phyloP scores from a whole-genome alignment of 2,888 invertebrate genomes.

The Mesorhabditis belari region DNA sequence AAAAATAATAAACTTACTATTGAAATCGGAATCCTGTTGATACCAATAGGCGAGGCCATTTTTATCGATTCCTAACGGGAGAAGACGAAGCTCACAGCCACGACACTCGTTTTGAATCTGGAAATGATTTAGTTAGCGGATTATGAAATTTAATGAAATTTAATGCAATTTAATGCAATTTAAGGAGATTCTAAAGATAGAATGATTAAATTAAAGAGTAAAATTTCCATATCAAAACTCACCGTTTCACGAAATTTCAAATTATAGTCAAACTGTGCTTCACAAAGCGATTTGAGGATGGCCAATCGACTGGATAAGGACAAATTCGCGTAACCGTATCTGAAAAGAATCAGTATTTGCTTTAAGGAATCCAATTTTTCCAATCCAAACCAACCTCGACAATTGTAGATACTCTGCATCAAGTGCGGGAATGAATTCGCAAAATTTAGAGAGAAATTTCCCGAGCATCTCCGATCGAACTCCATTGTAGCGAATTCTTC shows the following conservation, averaged over 20 bases:
- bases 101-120: conserved; percentile 51
- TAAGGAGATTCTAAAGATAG: too few species aligned
- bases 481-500: conserved; percentile 64
- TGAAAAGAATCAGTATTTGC: conserved; percentile 4
- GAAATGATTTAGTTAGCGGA: too few species aligned
- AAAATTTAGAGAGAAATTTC: conserved; percentile 69
- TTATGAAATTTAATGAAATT: too few species aligned
- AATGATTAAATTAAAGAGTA: too few species aligned
- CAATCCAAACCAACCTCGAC: conserved; percentile 64
- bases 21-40: conserved; percentile 62
- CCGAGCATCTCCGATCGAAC: conserved; percentile 74
- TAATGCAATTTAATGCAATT: too few species aligned
- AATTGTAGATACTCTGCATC: conserved; percentile 72
- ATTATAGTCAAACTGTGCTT: conserved; percentile 81
- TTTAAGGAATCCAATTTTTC: conserved; percentile 48
- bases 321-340: conserved; percentile 88
- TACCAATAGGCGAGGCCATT: conserved; percentile 88
- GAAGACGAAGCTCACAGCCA: conserved; percentile 73
- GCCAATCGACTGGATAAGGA: conserved; percentile 79
- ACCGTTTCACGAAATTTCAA: conserved; percentile 74
- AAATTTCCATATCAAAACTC: conserved; percentile 1
- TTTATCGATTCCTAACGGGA: conserved; percentile 84
- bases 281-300: conserved; percentile 46
- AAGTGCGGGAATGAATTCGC: conserved; percentile 12
- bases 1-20: background rate